Evolutionary conservation across 2,888 invertebrate species (phyloP).

Genomic region (Apotomis betuletana): DNA sequence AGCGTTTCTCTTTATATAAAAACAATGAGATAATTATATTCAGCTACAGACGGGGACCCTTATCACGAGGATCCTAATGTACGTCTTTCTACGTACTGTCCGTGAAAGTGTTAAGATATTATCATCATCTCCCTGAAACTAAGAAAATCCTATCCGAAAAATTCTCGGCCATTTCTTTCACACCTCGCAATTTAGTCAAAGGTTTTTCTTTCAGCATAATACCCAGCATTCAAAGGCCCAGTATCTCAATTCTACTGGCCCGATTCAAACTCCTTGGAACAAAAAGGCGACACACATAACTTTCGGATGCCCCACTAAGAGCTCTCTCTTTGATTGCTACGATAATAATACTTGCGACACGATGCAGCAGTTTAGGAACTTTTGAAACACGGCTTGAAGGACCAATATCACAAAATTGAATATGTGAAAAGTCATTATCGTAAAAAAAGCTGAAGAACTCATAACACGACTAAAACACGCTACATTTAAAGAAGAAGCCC

Average conservation of each 20-base stretch:
- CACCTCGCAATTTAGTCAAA: background rate
- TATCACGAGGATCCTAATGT: no score
- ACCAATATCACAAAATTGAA: no score
- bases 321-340: slow-evolving; percentile 73
- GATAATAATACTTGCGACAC: slow-evolving; percentile 52
- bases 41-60: no score
- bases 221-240: slow-evolving; percentile 3
- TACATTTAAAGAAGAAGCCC: no score
- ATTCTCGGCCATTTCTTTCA: background rate
- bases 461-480: no score
- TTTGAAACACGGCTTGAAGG: background rate
- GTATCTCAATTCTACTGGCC: slow-evolving; percentile 29
- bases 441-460: no score
- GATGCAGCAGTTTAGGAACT: slow-evolving; percentile 16
- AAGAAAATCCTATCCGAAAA: background rate
- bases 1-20: no score
- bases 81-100: no score
- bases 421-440: no score
- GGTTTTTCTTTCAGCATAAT: background rate
- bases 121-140: background rate
- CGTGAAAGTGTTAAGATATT: no score
- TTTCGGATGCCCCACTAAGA: slow-evolving; percentile 60
- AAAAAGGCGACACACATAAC: slow-evolving; percentile 52
- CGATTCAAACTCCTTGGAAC: slow-evolving; percentile 44
- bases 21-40: no score